Evolutionary conservation across 2,113 vertebrate genomes (phyloP).

Genomic region (Apodemus speciosus): DNA sequence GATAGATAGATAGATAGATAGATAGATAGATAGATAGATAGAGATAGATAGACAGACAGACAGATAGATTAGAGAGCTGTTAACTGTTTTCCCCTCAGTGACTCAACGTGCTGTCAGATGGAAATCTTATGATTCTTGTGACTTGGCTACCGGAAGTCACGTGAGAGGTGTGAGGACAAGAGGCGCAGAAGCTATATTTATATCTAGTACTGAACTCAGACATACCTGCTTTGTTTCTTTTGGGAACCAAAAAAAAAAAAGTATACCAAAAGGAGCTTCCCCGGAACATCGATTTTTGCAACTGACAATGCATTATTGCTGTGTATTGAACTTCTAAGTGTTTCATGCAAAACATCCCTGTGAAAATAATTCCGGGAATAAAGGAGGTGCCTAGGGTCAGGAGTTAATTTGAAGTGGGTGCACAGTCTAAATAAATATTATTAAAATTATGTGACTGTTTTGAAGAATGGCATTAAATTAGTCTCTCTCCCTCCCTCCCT

Average conservation of each 20-base stretch:
- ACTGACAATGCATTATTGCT: conserved; percentile 85
- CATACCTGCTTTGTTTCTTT: conserved; percentile 93
- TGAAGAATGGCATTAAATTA: conserved; percentile 82
- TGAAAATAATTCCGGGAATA: conserved; percentile 82
- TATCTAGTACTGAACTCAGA: conserved; percentile 88
- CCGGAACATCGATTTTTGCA: conserved; percentile 88
- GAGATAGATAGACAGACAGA: conserved; percentile 80
- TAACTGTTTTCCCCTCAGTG: conserved; percentile 85
- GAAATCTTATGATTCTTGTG: conserved; percentile 93
- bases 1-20: conserved; percentile 57
- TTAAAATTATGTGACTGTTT: conserved; percentile 81
- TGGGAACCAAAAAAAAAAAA: conserved; percentile 87
- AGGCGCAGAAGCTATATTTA: conserved; percentile 91
- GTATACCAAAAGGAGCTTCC: conserved; percentile 82
- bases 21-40: conserved; percentile 83
- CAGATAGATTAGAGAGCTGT: conserved; percentile 74
- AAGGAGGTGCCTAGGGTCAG: conserved; percentile 81
- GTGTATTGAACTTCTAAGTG: conserved; percentile 87
- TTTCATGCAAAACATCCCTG: conserved; percentile 79
- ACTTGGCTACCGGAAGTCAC: conserved; percentile 92
- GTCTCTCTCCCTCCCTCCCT: conserved; percentile 48
- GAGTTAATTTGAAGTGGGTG: conserved; percentile 79
- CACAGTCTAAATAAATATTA: conserved; percentile 82
- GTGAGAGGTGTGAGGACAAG: conserved; percentile 88
- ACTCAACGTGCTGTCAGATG: conserved; percentile 87